These are phyloP conservation scores for Oncorhynchus gorbuscha DNA, from an alignment of 2,113 vertebrate genomes.

Conservation along the genomic window DNA sequence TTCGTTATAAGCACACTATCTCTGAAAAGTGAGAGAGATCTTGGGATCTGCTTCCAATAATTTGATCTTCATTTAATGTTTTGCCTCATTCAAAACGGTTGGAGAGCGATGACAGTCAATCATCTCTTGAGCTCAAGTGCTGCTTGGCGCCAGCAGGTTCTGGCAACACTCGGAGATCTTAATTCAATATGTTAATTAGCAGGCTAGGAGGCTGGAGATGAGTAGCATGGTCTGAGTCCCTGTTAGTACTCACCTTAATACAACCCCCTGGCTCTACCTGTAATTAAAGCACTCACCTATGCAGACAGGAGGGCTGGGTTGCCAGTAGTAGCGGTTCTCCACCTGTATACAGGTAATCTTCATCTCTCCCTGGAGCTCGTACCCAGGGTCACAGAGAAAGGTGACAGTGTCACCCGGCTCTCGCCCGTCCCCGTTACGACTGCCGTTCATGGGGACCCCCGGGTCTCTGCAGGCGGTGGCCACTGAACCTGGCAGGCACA, in stretches of 20 bases:
- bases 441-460: slow-evolving; percentile 97
- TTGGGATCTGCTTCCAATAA: background rate
- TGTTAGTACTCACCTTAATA: too few relatives aligned
- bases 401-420: slow-evolving; percentile 96
- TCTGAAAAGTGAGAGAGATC: background rate
- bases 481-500: slow-evolving; percentile 82
- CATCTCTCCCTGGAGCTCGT: slow-evolving; percentile 95
- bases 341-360: slow-evolving; percentile 99
- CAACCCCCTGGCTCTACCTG: too few relatives aligned
- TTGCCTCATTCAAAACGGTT: slow-evolving; percentile 22
- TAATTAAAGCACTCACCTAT: slow-evolving; percentile 81
- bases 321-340: slow-evolving; percentile 99
- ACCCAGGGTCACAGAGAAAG: slow-evolving; percentile 97
- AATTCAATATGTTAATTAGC: slow-evolving; percentile 24
- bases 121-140: slow-evolving; percentile 23
- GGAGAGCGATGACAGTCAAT: slow-evolving; percentile 31
- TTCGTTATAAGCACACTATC: background rate
- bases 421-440: slow-evolving; percentile 92
- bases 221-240: background rate
- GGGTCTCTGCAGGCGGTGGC: slow-evolving; percentile 97
- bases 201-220: background rate
- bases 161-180: slow-evolving; percentile 23
- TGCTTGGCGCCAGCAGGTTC: slow-evolving; percentile 8
- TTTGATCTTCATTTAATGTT: slow-evolving; percentile 35
- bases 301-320: slow-evolving; percentile 95